Evolutionary conservation across 2,888 invertebrate genomes (phyloP).

Genomic region (Drosophila kuntzei): DNA sequence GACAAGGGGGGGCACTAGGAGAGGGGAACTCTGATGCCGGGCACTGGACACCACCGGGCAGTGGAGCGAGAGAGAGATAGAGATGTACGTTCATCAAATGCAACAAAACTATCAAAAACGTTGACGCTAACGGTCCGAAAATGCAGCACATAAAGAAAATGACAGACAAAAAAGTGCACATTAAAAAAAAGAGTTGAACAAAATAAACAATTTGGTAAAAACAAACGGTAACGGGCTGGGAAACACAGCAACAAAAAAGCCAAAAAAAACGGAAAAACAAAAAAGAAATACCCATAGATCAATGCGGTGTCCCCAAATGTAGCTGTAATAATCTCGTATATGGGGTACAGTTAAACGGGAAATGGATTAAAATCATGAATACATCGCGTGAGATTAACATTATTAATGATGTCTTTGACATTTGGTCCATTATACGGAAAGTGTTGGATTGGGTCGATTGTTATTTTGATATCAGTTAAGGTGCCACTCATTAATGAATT

Average conservation of each 20-base stretch:
- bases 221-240: constrained; percentile 56
- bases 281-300: constrained; percentile 37
- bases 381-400: constrained; percentile 50
- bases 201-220: constrained; percentile 57
- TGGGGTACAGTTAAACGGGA: constrained; percentile 47
- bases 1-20: neutral
- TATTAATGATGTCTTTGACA: constrained; percentile 56
- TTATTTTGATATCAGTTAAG: constrained; percentile 17
- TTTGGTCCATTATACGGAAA: constrained; percentile 27
- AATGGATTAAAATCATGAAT: constrained; percentile 56
- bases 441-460: constrained; percentile 4
- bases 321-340: constrained; percentile 44
- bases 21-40: constrained; percentile 7
- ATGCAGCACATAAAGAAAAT: constrained; percentile 68
- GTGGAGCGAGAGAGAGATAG: constrained; percentile 3
- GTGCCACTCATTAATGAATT: constrained; percentile 30
- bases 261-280: constrained; percentile 22
- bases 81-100: constrained; percentile 64
- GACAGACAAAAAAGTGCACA: constrained; percentile 47
- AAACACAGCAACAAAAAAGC: constrained; percentile 31
- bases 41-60: constrained; percentile 55
- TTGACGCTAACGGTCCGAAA: constrained; percentile 74
- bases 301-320: constrained; percentile 41
- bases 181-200: constrained; percentile 49
- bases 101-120: constrained; percentile 65